A percentile compares a stretch with the other conserved stretches of the same genome.
phyloP scores from a whole-genome alignment of 2,888 invertebrate genomes.

The Trichopoda pennipes region DNA sequence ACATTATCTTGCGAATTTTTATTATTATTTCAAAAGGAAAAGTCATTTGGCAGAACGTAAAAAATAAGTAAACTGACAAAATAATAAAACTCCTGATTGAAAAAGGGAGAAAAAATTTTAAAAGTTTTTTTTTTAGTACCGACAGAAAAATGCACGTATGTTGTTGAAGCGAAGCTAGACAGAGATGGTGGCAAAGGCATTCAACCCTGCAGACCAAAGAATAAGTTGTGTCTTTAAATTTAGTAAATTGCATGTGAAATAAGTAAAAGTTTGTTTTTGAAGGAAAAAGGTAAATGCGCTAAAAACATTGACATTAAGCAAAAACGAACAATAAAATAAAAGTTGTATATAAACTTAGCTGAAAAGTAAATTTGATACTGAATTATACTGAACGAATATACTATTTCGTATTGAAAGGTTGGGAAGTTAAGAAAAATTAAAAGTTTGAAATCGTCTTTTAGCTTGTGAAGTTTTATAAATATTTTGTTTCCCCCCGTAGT shows the following conservation, averaged over 20 bases:
- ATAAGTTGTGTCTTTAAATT: constrained; percentile 37
- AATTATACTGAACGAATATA: too few species aligned
- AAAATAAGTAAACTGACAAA: constrained; percentile 44
- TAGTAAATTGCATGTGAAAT: constrained; percentile 46
- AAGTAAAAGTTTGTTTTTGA: constrained; percentile 14
- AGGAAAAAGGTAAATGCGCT: not conserved
- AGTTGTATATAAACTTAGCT: not conserved
- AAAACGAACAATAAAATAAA: not conserved
- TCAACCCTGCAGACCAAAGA: constrained; percentile 38
- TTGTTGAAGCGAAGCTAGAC: not conserved
- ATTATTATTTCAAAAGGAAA: constrained; percentile 51
- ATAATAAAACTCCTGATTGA: constrained; percentile 27
- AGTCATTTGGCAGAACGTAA: constrained; percentile 1
- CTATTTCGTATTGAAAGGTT: too few species aligned
- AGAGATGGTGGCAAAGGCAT: constrained; percentile 49
- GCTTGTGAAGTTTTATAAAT: too few species aligned
- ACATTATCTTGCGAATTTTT: constrained; percentile 64
- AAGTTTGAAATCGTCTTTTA: too few species aligned
- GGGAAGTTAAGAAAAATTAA: too few species aligned
- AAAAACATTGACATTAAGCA: not conserved
- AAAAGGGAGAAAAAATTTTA: constrained; percentile 3
- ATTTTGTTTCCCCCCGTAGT: too few species aligned
- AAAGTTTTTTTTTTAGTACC: constrained; percentile 20
- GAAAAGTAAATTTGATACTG: not conserved
- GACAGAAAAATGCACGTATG: not conserved